Evolutionary conservation across 2,797 vertebrate species (phyloP), one percentile per base, ranked within the genome.

Genomic region (Mormyrus proboscirostris): DNA sequence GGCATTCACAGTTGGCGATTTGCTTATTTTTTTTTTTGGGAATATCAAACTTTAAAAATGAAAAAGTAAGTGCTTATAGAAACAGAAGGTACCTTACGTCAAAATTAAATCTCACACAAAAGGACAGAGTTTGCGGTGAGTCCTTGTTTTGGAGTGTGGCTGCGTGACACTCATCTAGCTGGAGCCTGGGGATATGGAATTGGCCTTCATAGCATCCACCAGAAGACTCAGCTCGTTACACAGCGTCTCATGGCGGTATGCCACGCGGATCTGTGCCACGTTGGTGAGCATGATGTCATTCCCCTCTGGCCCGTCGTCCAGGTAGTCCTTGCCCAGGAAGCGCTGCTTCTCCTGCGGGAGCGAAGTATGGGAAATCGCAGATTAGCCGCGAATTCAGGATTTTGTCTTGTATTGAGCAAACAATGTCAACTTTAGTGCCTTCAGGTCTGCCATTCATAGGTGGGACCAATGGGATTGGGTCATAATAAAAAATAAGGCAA

Each of bases 171-270:
- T 25, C 47, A n/a, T 4, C 25, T 85, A 85, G 10, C 4, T 51
- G n/a, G n/a, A 8, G 22, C n/a, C 12, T 51, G 44, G 3, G 82
- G 22, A 2, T n/a, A 49, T n/a, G 41, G 44, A 22, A 2, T 5
- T 50, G 0, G 96, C 94, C 92, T 98, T 98, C 93, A 98, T 95
- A 0, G 97, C 98, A 0, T 99, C 98, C 79, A 97, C 96, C 22
- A 99, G 94, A 92, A 99, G 98, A 90, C 98, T 98, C 89, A 99
- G 97, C 94, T 99, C 98, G 2, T 99, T 98, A 93, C 98, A 97
- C 90, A 99, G 92, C 0, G 97, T 99, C 95, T 99, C 98, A 0
- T 98, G 94, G 86, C 98, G 96, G 95, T 96, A 99, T 50, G 98
- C 96, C 97, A 99, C 96, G 86, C 98, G 97, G 94, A 99, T 99